These are phyloP conservation scores for Strongylocentrotus purpuratus DNA, from an alignment of 35 echinoderm and acorn worm genomes.

Conservation along the genomic window DNA sequence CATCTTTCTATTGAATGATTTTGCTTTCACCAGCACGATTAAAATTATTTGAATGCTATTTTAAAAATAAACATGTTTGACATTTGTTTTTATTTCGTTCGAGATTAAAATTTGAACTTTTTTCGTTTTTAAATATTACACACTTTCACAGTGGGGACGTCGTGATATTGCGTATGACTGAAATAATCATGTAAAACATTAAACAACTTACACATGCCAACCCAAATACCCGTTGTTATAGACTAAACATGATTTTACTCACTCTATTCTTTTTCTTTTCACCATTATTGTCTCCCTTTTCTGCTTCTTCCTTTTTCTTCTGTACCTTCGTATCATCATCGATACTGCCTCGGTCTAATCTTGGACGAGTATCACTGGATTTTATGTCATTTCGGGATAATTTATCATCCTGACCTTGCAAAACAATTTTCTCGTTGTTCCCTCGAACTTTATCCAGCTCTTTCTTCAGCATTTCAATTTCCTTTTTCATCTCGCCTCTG, in stretches of 20 bases:
- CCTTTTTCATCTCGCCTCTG: background rate
- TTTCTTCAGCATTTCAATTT: conserved; percentile 32
- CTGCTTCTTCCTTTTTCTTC: background rate
- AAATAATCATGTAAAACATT: too few species aligned
- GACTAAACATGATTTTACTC: background rate
- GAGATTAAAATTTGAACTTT: too few species aligned
- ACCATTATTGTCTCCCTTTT: background rate
- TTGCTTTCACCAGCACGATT: too few species aligned
- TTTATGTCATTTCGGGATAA: background rate
- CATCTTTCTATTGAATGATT: too few species aligned
- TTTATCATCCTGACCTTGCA: background rate
- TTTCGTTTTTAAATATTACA: too few species aligned
- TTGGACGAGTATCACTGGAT: background rate
- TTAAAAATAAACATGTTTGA: too few species aligned
- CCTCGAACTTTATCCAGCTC: background rate
- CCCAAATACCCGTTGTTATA: too few species aligned
- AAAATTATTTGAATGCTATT: too few species aligned
- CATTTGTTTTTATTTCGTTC: too few species aligned
- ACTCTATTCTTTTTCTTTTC: background rate
- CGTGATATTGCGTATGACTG: too few species aligned
- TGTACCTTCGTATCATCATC: background rate
- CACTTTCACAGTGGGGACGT: too few species aligned
- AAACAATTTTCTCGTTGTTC: background rate
- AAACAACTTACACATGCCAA: too few species aligned
- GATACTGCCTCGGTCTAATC: background rate